Base-by-base conservation (phyloP, 1,140 invertebrate species). In the Ceratosolen fusciceps region DNA sequence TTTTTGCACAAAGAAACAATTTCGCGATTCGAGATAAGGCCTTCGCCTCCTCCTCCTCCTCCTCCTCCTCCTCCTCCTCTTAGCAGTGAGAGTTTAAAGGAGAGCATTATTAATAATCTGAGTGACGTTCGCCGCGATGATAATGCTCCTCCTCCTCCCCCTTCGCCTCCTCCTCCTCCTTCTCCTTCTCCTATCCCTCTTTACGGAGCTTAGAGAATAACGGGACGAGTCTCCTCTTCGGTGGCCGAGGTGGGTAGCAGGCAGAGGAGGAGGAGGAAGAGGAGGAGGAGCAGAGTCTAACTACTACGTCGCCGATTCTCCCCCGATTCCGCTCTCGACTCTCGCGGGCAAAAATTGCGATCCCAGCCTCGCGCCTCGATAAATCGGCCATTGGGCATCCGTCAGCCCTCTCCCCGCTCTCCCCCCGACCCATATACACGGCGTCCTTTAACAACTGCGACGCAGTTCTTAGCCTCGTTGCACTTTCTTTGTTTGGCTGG, bases 1-100 rank as follows among this genome's bases (percentile, higher is more conserved):
- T 74, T 73, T 79, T 74, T 72, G 67, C 71, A 79, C 78, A 74
- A 79, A 74, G 78, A 79, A 79, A 79, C 78, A 79, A 79, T 79
- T 68, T 79, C 37, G 21, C 71, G 71, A 65, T 65, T 19, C 21
- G 7, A 52, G 77, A 78, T 78, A 78, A 78, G 70, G 26, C 24
- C 7, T 37, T 43, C n/a, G n/a, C n/a, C n/a, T n/a, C n/a, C n/a
- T n/a, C n/a, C n/a, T n/a, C n/a, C n/a, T n/a, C n/a, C n/a, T n/a
- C n/a, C n/a, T n/a, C n/a, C n/a, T n/a, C n/a, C n/a, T n/a, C n/a
- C n/a, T n/a, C n/a, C n/a, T n/a, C n/a, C n/a, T n/a, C n/a, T n/a
- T n/a, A n/a, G n/a, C n/a, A 31, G 8, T 14, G 16, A 1, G 43
- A 68, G 43, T 1, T 52, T 58, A 74, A 79, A 74, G 39, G 78